Conservation (phyloP, 2,113 vertebrate species). For the Solenodon paradoxus region DNA sequence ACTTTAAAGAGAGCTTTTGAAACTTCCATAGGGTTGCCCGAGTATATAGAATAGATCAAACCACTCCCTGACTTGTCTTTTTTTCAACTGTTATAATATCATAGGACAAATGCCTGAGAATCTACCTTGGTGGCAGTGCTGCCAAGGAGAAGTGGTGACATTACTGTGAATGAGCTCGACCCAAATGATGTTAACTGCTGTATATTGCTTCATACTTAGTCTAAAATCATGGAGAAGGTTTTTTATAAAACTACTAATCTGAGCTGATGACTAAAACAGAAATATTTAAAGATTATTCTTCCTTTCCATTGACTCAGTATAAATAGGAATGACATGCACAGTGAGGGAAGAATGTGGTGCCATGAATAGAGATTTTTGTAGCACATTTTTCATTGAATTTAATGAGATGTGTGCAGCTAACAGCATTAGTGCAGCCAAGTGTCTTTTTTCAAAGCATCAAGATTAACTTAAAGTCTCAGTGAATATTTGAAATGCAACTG, state of each 20-base stretch:
- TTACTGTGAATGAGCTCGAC: constrained; percentile 11
- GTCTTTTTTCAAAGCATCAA: constrained; percentile 25
- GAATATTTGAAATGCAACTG: constrained; percentile 29
- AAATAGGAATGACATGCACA: constrained; percentile 52
- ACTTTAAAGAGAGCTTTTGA: neutral
- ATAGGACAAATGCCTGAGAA: neutral
- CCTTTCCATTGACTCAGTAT: constrained; percentile 56
- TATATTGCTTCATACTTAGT: constrained; percentile 45
- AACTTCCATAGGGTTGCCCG: neutral
- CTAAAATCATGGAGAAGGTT: constrained; percentile 9
- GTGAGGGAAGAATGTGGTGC: constrained; percentile 28
- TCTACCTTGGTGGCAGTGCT: neutral
- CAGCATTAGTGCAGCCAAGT: constrained; percentile 29
- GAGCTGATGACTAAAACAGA: constrained; percentile 60
- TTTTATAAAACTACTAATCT: constrained; percentile 53
- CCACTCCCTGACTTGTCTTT: neutral
- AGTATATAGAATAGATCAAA: neutral
- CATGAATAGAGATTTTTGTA: constrained; percentile 41
- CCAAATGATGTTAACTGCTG: constrained; percentile 18
- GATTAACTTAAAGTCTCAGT: constrained; percentile 7
- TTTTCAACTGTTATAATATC: neutral
- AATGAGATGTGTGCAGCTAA: constrained; percentile 49
- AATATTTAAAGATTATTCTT: constrained; percentile 62
- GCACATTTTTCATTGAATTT: constrained; percentile 55
- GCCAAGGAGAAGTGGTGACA: constrained; percentile 34